A percentile compares a stretch with the other conserved stretches of the same genome.
These are phyloP conservation scores for Drosophila meridiana DNA, from an alignment of 2,888 invertebrate species.

Conservation along the genomic window DNA sequence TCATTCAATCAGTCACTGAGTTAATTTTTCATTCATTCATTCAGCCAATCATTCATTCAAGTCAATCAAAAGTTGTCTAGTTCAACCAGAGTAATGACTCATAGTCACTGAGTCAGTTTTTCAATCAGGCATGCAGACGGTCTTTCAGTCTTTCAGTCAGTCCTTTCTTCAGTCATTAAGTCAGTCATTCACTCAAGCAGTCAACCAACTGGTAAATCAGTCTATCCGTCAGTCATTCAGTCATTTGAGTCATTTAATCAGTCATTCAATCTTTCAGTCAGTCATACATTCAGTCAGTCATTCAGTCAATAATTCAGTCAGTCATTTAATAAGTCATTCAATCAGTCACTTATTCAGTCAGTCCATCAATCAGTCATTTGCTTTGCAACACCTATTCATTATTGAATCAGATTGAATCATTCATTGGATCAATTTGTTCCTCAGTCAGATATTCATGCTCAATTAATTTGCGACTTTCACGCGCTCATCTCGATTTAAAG, in stretches of 20 bases:
- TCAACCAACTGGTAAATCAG: neutral
- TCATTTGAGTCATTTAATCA: neutral
- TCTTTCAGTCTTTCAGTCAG: too few species aligned
- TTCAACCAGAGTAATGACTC: too few species aligned
- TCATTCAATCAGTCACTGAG: too few species aligned
- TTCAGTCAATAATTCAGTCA: neutral
- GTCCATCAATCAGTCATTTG: neutral
- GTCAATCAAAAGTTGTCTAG: too few species aligned
- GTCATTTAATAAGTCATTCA: neutral
- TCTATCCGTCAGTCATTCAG: neutral
- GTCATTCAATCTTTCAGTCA: neutral
- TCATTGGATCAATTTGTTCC: neutral
- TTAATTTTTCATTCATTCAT: too few species aligned
- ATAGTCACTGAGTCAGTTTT: too few species aligned
- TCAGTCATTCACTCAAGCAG: neutral
- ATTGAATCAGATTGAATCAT: neutral
- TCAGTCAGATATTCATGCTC: neutral
- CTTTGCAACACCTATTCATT: too few species aligned
- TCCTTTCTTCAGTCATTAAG: neutral
- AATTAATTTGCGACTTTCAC: constrained; percentile 10
- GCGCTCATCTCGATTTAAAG: constrained; percentile 26
- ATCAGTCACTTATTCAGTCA: neutral
- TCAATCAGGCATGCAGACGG: too few species aligned
- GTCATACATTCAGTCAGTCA: neutral
- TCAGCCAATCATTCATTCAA: too few species aligned